phyloP scores from a whole-genome alignment of 1,140 invertebrate species.

The Nasonia giraulti region DNA sequence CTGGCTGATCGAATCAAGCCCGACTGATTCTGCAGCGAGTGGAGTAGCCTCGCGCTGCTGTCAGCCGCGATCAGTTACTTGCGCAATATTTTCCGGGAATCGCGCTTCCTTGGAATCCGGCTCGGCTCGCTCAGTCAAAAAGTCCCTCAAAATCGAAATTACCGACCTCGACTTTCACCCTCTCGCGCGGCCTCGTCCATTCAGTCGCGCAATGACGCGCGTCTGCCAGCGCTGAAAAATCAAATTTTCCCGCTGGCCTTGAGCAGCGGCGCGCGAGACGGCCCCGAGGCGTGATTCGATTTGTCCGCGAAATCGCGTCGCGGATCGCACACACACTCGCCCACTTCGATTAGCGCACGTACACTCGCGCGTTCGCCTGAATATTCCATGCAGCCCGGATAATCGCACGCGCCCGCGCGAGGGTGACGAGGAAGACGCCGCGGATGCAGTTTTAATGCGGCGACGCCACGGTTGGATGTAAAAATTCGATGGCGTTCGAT shows the following conservation, averaged over 20 bases:
- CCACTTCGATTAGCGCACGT: conserved; percentile 12
- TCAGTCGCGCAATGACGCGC: conserved; percentile 10
- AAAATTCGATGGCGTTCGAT: conserved; percentile 17
- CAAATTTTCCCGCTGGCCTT: conserved; percentile 42
- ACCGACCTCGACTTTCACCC: not conserved
- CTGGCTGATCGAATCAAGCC: not conserved
- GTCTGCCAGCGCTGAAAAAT: conserved; percentile 18
- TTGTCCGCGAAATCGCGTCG: conserved; percentile 11
- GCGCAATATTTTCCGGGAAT: too few species aligned
- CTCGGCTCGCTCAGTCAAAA: not conserved
- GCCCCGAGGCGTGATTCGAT: not conserved
- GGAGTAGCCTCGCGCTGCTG: too few species aligned
- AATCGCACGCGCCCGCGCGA: not conserved
- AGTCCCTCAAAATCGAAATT: not conserved
- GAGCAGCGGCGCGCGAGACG: conserved; percentile 20
- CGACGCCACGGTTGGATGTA: not conserved
- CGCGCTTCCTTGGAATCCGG: too few species aligned
- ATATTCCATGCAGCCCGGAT: conserved; percentile 37
- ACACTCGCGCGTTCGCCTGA: conserved; percentile 5
- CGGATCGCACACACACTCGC: not conserved
- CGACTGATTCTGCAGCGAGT: not conserved
- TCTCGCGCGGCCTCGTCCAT: not conserved
- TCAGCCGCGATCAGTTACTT: too few species aligned
- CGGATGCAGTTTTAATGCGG: conserved; percentile 20
- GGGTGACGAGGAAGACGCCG: conserved; percentile 19